Base-by-base conservation (phyloP, 2,888 invertebrate genomes). In the Margaritifera margaritifera region DNA sequence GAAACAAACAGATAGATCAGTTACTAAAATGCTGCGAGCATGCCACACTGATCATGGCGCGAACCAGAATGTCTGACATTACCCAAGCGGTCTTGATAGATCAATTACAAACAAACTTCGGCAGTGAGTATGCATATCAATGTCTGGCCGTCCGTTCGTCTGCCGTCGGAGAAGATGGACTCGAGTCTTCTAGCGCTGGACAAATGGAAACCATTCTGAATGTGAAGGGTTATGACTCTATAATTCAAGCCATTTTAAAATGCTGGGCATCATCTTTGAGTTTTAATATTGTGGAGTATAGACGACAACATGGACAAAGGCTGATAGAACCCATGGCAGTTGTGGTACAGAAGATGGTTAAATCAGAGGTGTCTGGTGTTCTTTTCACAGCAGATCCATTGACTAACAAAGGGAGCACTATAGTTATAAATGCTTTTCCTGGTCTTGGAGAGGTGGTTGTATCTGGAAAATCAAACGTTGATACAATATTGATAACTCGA, bases 391-490 rank as follows among this genome's bases (percentile, higher is more conserved):
- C 31, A 22, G 63, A 68, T 58, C 68, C 68, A 2, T 6, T 68
- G 22, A 53, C 63, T 15, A 63, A 63, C 4, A 31, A 57, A 25
- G 68, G 53, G n/a, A 52, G 56, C 31, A 64, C 52, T 25, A 58
- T 68, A 25, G 15, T 63, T 20, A 27, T 68, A 15, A 68, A 62
- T 54, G 62, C 68, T 20, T 27, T 51, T 42, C 20, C 50, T 42
- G 63, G 68, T 20, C 59, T 68, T 25, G 68, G 68, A 15, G 68
- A 68, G n/a, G 20, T 31, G 2, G 58, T 63, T 58, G 68, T 68
- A 22, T 68, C 68, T 6, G 63, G 68, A 2, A 42, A 63, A 42
- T 58, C 58, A 5, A 52, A 24, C 5, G 22, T 57, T 5, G 68
- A 68, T 50, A 58, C 27, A 11, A 22, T 63, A 54, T 22, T 52